Percentiles rank a stretch among this genome's conserved stretches.
These are phyloP conservation scores for Halichoeres trimaculatus DNA, from an alignment of 2,113 vertebrate species.

Conservation along the genomic window DNA sequence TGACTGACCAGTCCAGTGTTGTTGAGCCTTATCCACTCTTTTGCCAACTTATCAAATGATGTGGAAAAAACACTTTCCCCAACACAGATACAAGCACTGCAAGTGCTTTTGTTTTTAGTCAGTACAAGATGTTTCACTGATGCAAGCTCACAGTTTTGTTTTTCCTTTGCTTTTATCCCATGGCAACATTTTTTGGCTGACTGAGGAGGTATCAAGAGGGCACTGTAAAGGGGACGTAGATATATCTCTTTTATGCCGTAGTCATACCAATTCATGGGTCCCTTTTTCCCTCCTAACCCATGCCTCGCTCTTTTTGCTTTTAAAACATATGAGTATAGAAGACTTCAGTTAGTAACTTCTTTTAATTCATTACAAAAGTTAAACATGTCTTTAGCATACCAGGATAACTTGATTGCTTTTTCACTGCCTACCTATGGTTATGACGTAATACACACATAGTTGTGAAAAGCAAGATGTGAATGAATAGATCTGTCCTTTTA, in stretches of 20 bases:
- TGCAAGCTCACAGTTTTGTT: background rate
- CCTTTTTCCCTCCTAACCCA: background rate
- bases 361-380: no score
- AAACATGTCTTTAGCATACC: no score
- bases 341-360: no score
- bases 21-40: background rate
- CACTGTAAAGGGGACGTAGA: conserved; percentile 28
- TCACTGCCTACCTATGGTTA: no score
- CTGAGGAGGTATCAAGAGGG: conserved; percentile 28
- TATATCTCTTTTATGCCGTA: conserved; percentile 11
- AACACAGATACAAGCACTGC: background rate
- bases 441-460: no score
- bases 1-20: no score
- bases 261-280: conserved; percentile 5
- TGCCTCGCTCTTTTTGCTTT: background rate
- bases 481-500: no score
- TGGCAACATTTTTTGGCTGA: conserved; percentile 2
- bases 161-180: background rate
- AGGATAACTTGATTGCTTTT: no score
- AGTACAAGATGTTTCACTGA: conserved; percentile 1
- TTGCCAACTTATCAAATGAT: background rate
- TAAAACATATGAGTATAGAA: no score
- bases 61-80: background rate
- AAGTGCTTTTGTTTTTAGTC: conserved; percentile 10
- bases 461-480: no score